Evolutionary conservation across 2,888 invertebrate genomes (phyloP).

Genomic region (Rotaria socialis): DNA sequence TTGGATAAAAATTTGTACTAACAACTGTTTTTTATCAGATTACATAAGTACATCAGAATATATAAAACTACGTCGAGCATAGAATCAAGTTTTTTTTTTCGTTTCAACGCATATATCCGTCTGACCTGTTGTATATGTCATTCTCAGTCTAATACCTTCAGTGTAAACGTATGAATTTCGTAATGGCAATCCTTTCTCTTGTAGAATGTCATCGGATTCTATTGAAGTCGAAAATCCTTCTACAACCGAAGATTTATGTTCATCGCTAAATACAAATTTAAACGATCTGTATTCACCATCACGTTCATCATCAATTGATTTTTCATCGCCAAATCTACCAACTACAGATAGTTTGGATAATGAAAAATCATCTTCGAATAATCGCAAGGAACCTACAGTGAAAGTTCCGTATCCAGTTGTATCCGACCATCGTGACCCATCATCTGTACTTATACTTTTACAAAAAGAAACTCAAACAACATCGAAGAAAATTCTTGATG

Average conservation of each 20-base stretch:
- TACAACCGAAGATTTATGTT: background rate
- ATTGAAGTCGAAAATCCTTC: background rate
- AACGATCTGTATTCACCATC: background rate
- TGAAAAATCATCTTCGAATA: background rate
- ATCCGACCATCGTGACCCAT: conserved; percentile 31
- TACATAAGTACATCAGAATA: too few species aligned
- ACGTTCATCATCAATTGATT: background rate
- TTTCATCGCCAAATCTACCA: background rate
- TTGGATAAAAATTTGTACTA: too few species aligned
- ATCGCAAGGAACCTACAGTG: background rate
- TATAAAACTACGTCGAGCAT: too few species aligned
- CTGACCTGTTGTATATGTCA: too few species aligned
- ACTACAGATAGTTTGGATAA: background rate
- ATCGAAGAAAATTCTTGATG: background rate
- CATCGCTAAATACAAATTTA: background rate
- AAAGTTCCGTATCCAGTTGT: conserved; percentile 18
- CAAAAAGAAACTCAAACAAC: conserved; percentile 30
- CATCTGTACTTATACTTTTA: background rate
- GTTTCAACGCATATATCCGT: too few species aligned
- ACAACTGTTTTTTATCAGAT: too few species aligned
- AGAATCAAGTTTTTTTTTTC: too few species aligned
- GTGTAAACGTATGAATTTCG: too few species aligned
- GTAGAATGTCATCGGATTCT: background rate
- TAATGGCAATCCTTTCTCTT: too few species aligned
- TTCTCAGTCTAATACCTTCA: too few species aligned